phyloP scores from a whole-genome alignment of 2,888 invertebrate species.

The Liopterus haemorrhoidalis region DNA sequence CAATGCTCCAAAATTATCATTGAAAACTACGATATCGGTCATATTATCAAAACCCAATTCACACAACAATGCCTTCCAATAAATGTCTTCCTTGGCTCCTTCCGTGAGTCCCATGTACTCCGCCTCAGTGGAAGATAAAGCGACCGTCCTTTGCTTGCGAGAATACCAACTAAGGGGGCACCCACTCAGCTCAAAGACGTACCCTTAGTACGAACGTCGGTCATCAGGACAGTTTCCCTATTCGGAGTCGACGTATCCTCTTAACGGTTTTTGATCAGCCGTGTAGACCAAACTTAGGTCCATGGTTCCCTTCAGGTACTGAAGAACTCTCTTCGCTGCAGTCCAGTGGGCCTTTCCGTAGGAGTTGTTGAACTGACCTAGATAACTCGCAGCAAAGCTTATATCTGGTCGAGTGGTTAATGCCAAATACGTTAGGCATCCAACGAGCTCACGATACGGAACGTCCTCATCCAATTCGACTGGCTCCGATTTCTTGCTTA shows the following conservation, averaged over 20 bases:
- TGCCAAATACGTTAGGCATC: no score
- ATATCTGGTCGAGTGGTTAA: no score
- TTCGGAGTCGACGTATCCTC: slow-evolving; percentile 2
- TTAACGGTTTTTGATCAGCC: not conserved
- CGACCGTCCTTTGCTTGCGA: not conserved
- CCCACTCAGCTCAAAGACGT: slow-evolving; percentile 7
- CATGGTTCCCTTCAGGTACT: not conserved
- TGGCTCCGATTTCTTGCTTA: no score
- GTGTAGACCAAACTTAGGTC: not conserved
- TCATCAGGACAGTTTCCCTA: slow-evolving; percentile 7
- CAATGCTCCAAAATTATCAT: not conserved
- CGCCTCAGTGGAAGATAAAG: not conserved
- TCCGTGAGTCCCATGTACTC: no score
- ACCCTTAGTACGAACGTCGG: slow-evolving; percentile 5
- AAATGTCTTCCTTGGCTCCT: slow-evolving; percentile 5
- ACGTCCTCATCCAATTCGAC: no score
- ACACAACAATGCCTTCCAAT: slow-evolving; percentile 3
- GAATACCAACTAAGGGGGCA: slow-evolving; percentile 5
- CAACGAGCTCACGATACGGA: no score
- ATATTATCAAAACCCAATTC: slow-evolving; percentile 2
- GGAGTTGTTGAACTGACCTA: no score
- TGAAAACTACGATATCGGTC: not conserved
- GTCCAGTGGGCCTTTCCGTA: no score
- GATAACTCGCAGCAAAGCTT: no score
- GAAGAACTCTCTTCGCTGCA: no score